Percentiles rank a stretch among this genome's conserved stretches.
These are phyloP conservation scores for Patagioenas fasciata DNA, from an alignment of 2,113 vertebrate species.

Conservation along the genomic window DNA sequence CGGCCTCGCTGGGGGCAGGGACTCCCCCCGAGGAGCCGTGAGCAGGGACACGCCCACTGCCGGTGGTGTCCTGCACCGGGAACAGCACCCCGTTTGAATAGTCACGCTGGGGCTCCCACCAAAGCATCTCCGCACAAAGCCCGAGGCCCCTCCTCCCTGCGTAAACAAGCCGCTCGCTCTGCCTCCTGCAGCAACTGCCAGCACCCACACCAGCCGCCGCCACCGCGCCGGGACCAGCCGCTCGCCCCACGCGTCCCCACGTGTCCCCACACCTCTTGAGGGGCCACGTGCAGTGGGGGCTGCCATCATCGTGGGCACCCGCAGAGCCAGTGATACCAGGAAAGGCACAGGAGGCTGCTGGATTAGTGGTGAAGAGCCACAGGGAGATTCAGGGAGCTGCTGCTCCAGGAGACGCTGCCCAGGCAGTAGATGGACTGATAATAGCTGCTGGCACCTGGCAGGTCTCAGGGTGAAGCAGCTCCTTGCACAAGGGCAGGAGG, in stretches of 20 bases:
- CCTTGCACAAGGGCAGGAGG: neutral
- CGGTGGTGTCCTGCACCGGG: neutral
- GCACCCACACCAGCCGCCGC: too few relatives aligned
- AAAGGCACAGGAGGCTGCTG: too few relatives aligned
- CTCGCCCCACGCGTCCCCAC: too few relatives aligned
- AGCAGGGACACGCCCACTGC: neutral
- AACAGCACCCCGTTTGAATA: accelerated
- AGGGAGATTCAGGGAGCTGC: too few relatives aligned
- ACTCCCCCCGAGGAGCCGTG: accelerated
- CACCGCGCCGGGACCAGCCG: too few relatives aligned
- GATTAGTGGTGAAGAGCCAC: too few relatives aligned
- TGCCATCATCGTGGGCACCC: too few relatives aligned
- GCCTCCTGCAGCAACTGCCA: too few relatives aligned
- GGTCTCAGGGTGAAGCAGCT: neutral
- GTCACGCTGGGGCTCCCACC: accelerated
- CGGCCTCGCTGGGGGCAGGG: neutral
- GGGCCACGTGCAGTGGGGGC: neutral
- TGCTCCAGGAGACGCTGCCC: neutral
- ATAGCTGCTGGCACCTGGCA: too few relatives aligned
- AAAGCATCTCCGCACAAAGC: neutral
- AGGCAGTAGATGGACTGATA: accelerated
- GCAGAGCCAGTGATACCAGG: too few relatives aligned
- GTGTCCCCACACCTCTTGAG: too few relatives aligned
- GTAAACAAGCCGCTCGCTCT: too few relatives aligned
- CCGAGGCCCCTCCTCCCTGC: neutral